Evolutionary conservation across 2,888 invertebrate genomes (phyloP).

Genomic region (Pterostichus niger): DNA sequence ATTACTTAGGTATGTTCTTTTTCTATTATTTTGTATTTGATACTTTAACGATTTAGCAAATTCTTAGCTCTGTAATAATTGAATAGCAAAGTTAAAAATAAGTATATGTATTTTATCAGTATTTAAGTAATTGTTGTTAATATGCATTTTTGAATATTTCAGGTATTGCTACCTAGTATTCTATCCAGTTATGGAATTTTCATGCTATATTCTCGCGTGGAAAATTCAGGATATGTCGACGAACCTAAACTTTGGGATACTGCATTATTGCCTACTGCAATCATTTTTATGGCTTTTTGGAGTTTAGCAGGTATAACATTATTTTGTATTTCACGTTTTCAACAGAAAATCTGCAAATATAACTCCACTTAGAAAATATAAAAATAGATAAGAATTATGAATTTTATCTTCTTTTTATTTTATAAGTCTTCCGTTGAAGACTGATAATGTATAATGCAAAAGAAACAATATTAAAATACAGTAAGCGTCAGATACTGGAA

Average conservation of each 20-base stretch:
- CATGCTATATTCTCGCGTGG: conserved; percentile 78
- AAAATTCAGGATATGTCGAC: conserved; percentile 77
- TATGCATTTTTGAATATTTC: conserved; percentile 74
- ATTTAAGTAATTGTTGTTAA: conserved; percentile 1
- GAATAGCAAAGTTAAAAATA: too few species aligned
- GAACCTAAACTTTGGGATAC: conserved; percentile 80
- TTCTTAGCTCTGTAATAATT: too few species aligned
- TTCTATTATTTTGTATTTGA: too few species aligned
- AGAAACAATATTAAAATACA: conserved; percentile 2
- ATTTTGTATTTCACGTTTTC: too few species aligned
- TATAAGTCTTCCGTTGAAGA: neutral
- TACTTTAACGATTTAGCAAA: too few species aligned
- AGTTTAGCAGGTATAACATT: conserved; percentile 77
- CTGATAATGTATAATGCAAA: neutral
- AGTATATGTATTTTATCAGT: too few species aligned
- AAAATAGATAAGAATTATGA: neutral
- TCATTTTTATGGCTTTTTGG: conserved; percentile 81
- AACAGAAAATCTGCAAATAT: too few species aligned
- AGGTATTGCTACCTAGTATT: conserved; percentile 80
- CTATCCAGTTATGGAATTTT: conserved; percentile 80
- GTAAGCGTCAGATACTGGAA: too few species aligned
- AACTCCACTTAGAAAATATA: too few species aligned
- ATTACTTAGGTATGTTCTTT: too few species aligned
- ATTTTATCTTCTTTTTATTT: neutral
- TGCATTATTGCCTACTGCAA: conserved; percentile 81